Conservation (phyloP, 2,797 vertebrate species). For the Phataginus tricuspis region DNA sequence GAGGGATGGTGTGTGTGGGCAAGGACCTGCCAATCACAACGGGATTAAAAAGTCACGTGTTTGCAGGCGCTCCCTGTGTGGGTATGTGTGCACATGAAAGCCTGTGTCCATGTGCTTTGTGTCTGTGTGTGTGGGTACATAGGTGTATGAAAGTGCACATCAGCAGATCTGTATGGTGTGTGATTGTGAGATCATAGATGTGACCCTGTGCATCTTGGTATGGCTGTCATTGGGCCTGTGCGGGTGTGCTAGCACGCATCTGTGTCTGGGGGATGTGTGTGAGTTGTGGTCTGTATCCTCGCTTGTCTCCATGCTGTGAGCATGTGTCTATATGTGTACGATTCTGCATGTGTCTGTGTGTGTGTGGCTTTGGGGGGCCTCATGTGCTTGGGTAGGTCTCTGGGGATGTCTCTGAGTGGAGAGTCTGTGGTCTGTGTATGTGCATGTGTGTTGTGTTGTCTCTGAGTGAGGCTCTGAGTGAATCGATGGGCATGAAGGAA, state of each 20-base stretch:
- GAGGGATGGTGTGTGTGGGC: background rate
- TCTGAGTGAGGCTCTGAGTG: background rate
- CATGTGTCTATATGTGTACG: fast-evolving
- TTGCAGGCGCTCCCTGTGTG: background rate
- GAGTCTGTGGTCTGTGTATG: background rate
- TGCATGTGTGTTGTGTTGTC: no score
- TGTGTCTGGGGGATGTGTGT: background rate
- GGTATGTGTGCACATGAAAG: background rate
- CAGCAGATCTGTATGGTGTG: background rate
- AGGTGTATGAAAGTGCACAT: fast-evolving
- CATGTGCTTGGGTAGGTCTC: background rate
- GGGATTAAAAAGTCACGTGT: background rate
- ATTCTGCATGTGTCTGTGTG: background rate
- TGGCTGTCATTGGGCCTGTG: fast-evolving
- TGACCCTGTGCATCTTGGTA: no score
- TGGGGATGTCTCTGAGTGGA: background rate
- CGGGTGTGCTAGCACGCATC: background rate
- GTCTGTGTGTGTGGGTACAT: background rate
- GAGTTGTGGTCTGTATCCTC: background rate
- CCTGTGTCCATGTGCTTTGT: background rate
- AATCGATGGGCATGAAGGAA: background rate
- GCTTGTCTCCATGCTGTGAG: background rate
- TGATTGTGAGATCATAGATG: background rate
- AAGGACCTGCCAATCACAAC: constrained; percentile 1
- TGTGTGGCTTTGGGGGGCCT: background rate